Evolutionary conservation across 2,113 vertebrate species (phyloP), one percentile per base, ranked within the genome.

Genomic region (Spea bombifrons): DNA sequence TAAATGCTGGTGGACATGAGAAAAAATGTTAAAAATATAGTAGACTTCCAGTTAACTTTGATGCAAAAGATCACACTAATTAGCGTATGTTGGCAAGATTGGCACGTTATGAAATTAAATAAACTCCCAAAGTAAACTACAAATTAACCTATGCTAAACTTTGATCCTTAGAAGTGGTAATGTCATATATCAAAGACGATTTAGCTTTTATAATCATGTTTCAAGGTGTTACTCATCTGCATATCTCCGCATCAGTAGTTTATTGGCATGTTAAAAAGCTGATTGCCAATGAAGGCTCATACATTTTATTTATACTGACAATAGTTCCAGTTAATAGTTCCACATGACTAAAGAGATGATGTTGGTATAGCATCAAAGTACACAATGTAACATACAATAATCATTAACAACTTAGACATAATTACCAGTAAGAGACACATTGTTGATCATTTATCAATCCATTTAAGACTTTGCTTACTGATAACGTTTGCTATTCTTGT

Each of bases 201-300:
- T 30, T 30, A 30, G 30, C 30, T 30, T 30, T 30, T 30, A 30
- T 30, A 71, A 13, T 63, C 8, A 17, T 47, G 10, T 13, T 63
- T 13, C 4, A 48, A 12, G 46, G 44, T 48, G 68, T 77, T 44
- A 70, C 44, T 57, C 67, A 76, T 71, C 17, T 13, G 44, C 55
- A 57, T 45, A 12, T 30, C 30, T 30, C 66, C 15, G 16, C 45
- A 75, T 66, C 53, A 70, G n/a, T 43, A 7, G 16, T 68, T 61
- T 50, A 61, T 59, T 77, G 75, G 47, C 55, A 77, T 16, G 61
- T 3, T 71, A 63, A 71, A 71, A 71, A 13, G 64, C 3, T 77
- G 46, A 77, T 75, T 66, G 48, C 45, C 46, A 63, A 50, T 77
- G 47, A 49, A 15, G 52, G 67, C 55, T 77, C 55, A 71, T 77